phyloP scores from a whole-genome alignment of 2,113 vertebrate genomes.

The Hippocampus abdominalis region DNA sequence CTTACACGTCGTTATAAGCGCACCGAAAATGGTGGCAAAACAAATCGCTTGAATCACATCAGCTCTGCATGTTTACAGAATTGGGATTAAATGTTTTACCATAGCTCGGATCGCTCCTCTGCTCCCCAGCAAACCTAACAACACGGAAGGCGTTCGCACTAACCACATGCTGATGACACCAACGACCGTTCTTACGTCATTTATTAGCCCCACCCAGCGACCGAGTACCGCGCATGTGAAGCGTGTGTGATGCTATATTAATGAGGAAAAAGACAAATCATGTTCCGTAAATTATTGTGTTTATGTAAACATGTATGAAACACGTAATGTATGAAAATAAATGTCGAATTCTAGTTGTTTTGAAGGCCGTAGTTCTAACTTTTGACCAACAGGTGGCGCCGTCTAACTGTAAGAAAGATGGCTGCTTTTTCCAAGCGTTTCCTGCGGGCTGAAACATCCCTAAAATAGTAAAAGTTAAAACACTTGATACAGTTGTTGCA shows the following conservation, averaged over 20 bases:
- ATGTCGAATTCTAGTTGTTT: neutral
- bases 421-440: too few relatives aligned
- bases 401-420: slow-evolving; percentile 1
- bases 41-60: accelerated
- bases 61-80: accelerated
- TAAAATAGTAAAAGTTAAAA: too few relatives aligned
- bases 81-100: slow-evolving; percentile 41
- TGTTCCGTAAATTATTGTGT: neutral
- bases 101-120: slow-evolving; percentile 49
- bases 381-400: slow-evolving; percentile 42
- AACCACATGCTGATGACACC: slow-evolving; percentile 27
- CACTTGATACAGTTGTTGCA: too few relatives aligned
- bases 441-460: too few relatives aligned
- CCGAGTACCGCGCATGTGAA: neutral
- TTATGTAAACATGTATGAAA: neutral
- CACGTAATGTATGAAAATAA: neutral
- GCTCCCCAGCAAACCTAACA: slow-evolving; percentile 34
- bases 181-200: slow-evolving; percentile 1
- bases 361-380: slow-evolving; percentile 10
- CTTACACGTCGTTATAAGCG: neutral
- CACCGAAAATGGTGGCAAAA: neutral
- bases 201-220: slow-evolving; percentile 5
- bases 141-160: neutral
- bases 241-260: neutral
- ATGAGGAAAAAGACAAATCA: neutral